Evolutionary conservation across 2,113 vertebrate genomes (phyloP).

Genomic region (Ophthalmolycus amberensis): DNA sequence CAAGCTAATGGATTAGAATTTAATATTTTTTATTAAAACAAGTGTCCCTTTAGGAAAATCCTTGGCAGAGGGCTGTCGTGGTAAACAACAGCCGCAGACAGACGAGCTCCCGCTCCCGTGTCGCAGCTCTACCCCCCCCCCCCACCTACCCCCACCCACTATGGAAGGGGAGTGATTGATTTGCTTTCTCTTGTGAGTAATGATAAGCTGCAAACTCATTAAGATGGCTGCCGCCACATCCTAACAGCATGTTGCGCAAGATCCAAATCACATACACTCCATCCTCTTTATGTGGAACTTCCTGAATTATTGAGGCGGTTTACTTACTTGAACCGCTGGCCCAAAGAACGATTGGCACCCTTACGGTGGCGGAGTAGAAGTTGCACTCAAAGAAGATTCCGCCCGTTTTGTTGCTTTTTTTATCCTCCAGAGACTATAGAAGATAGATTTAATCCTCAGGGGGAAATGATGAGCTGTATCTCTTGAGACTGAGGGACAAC

Average conservation of each 20-base stretch:
- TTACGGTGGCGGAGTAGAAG: slow-evolving; percentile 25
- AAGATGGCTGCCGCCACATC: slow-evolving; percentile 67
- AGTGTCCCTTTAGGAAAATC: slow-evolving; percentile 77
- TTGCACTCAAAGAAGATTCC: slow-evolving; percentile 1
- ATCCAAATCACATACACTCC: slow-evolving; percentile 62
- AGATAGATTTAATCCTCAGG: slow-evolving; percentile 46
- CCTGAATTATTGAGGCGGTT: slow-evolving; percentile 55
- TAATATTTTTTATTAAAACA: slow-evolving; percentile 81
- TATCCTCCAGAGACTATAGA: slow-evolving; percentile 19
- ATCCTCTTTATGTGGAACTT: slow-evolving; percentile 57
- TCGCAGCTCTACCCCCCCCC: slow-evolving; percentile 55
- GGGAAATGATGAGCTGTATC: slow-evolving; percentile 39
- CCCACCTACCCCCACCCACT: slow-evolving; percentile 16
- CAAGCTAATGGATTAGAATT: slow-evolving; percentile 80
- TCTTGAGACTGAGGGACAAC: slow-evolving; percentile 30
- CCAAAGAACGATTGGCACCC: slow-evolving; percentile 22
- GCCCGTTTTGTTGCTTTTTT: slow-evolving; percentile 37
- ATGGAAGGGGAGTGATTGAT: slow-evolving; percentile 79
- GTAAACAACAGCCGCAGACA: slow-evolving; percentile 71
- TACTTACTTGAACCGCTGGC: slow-evolving; percentile 47
- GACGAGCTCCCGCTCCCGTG: slow-evolving; percentile 45
- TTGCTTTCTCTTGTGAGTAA: slow-evolving; percentile 76
- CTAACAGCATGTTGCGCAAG: slow-evolving; percentile 65
- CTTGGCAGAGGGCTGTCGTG: slow-evolving; percentile 67
- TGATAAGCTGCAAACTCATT: slow-evolving; percentile 81